phyloP scores from a whole-genome alignment of 2,888 invertebrate genomes.

The Harmothoe impar region DNA sequence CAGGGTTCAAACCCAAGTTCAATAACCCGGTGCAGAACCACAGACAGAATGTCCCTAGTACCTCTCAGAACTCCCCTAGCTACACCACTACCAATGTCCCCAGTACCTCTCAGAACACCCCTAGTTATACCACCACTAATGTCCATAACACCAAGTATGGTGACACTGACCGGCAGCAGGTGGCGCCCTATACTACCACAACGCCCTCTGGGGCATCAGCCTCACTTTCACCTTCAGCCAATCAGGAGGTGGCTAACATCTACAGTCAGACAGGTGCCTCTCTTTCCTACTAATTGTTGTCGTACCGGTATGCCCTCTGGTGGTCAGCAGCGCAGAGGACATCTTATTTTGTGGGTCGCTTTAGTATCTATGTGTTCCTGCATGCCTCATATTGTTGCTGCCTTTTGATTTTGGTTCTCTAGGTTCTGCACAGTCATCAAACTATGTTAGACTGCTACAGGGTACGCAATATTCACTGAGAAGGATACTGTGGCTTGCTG shows the following conservation, averaged over 20 bases:
- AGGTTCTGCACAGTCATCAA: not conserved
- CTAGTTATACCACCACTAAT: not conserved
- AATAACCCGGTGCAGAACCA: not conserved
- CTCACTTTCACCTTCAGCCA: slow-evolving; percentile 40
- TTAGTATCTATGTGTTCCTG: not conserved
- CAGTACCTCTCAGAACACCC: not conserved
- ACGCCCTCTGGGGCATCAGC: not conserved
- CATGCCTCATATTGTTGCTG: not conserved
- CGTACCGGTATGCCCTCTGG: not conserved
- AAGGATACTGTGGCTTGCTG: not conserved
- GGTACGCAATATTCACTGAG: not conserved
- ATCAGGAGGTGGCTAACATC: slow-evolving; percentile 48
- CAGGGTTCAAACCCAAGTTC: not conserved
- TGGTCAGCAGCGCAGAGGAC: slow-evolving; percentile 19
- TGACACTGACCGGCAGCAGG: slow-evolving; percentile 49
- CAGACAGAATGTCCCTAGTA: not conserved
- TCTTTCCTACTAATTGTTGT: slow-evolving; percentile 53
- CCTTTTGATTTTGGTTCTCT: not conserved
- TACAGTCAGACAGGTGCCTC: slow-evolving; percentile 40
- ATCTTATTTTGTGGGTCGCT: slow-evolving; percentile 2
- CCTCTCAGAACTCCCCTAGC: not conserved
- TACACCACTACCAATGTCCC: not conserved
- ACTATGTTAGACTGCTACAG: not conserved
- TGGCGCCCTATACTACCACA: not conserved
- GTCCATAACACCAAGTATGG: not conserved